Evolutionary conservation across 2,888 invertebrate species (phyloP), one percentile per base, ranked within the genome.

Genomic region (Theretra japonica): DNA sequence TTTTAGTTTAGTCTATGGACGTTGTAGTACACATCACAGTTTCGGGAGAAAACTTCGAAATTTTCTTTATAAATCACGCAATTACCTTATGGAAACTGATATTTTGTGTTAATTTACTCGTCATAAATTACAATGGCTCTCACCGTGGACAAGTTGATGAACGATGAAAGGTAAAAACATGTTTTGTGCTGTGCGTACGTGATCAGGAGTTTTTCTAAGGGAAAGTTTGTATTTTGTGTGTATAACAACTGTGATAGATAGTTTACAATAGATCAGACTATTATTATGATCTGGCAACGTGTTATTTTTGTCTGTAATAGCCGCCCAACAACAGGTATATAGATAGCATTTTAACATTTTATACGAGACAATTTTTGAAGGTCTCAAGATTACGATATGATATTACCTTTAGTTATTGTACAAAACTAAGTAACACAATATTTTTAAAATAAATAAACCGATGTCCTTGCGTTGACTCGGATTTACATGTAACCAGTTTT

Each of bases 61-160:
- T 83, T 83, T 81, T 79, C 79, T 79, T 80, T 79, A 79, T 75
- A 77, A n/a, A 75, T 75, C 75, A 79, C 76, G 79, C 75, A 73
- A 79, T 77, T 75, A 77, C 72, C 70, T 74, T 70, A 72, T 71
- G 73, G 75, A 75, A 72, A 73, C 74, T 73, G 72, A 65, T 71
- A 71, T 70, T 60, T 70, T 70, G 76, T 77, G 73, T 62, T 69
- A 60, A 21, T 50, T 60, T 48, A 65, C 65, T 48, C 41, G 23
- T 48, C 48, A 65, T 48, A 41, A 21, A 65, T 23, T 41, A 48
- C 65, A 75, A 94, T 94, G 94, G 88, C 91, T 82, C 74, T 94
- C 79, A 90, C 94, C 77, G 90, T 89, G 82, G 93, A 94, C 74
- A 93, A 90, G 84, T 86, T 94, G 76, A 87, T 90, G 72, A 93